Percentiles rank a stretch among this genome's conserved stretches.
Evolutionary conservation across 2,113 vertebrate genomes (phyloP).

Genomic region (Scomber japonicus): DNA sequence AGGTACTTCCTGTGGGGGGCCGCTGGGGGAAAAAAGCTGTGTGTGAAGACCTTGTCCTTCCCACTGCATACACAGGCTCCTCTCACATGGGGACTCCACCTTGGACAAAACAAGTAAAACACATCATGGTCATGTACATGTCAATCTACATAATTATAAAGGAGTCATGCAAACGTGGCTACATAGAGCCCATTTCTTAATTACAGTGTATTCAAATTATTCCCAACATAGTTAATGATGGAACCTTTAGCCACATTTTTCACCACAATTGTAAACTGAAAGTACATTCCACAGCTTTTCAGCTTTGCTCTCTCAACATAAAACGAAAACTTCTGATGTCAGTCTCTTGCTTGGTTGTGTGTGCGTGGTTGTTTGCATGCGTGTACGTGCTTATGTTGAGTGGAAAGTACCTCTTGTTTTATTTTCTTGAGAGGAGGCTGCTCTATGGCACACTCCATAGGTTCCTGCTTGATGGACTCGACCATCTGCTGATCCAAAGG

Average conservation of each 20-base stretch:
- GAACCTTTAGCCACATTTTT: background rate
- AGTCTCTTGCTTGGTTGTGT: background rate
- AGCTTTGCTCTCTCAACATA: background rate
- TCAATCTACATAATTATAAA: background rate
- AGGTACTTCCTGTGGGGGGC: constrained; percentile 89
- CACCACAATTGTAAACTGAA: constrained; percentile 1
- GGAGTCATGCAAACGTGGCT: background rate
- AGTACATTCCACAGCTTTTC: background rate
- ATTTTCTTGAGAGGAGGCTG: constrained; percentile 96
- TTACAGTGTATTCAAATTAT: background rate
- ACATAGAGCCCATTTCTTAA: background rate
- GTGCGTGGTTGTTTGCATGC: background rate
- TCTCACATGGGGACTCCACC: constrained; percentile 92
- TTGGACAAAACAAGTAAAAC: constrained; percentile 68
- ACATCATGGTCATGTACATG: constrained; percentile 5
- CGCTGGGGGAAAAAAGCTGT: constrained; percentile 90
- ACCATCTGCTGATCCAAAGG: constrained; percentile 90
- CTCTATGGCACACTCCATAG: constrained; percentile 92
- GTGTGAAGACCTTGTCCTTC: constrained; percentile 91
- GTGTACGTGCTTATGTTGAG: background rate
- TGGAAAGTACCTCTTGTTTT: constrained; percentile 94
- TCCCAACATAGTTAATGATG: background rate
- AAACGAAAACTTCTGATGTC: constrained; percentile 1
- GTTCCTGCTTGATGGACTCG: constrained; percentile 95
- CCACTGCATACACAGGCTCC: constrained; percentile 93